phyloP scores from a whole-genome alignment of 2,888 invertebrate genomes.

The Tineola bisselliella region DNA sequence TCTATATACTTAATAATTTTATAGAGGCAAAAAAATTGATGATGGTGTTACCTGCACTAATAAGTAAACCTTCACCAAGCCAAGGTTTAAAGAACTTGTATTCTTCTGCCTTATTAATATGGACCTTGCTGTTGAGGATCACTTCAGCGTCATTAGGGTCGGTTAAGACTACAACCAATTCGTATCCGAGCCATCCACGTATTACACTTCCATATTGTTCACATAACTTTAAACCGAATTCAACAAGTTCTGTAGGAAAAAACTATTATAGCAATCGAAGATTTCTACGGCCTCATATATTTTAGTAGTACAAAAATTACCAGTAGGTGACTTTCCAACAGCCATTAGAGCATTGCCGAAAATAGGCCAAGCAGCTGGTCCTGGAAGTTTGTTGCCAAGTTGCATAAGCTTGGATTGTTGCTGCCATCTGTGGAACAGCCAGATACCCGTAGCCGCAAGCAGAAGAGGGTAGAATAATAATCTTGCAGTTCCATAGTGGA shows the following conservation, averaged over 20 bases:
- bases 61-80: conserved; percentile 82
- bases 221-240: conserved; percentile 49
- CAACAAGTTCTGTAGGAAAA: conserved; percentile 69
- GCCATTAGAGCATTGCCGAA: conserved; percentile 76
- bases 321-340: conserved; percentile 68
- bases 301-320: too few species aligned
- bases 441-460: conserved; percentile 32
- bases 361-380: conserved; percentile 72
- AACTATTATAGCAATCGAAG: too few species aligned
- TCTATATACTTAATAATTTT: too few species aligned
- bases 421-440: conserved; percentile 55
- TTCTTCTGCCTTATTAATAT: conserved; percentile 78
- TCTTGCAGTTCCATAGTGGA: conserved; percentile 23
- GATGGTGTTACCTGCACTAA: conserved; percentile 69
- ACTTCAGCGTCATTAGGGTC: conserved; percentile 79
- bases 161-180: conserved; percentile 72
- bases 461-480: conserved; percentile 40
- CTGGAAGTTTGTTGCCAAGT: conserved; percentile 74
- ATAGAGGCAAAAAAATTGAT: background rate
- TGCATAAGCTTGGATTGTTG: conserved; percentile 61
- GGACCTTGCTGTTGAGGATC: conserved; percentile 77
- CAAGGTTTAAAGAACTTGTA: conserved; percentile 82
- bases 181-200: conserved; percentile 75
- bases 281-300: too few species aligned
- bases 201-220: conserved; percentile 64